Evolutionary conservation across 1,140 invertebrate genomes (phyloP), one percentile per base, ranked within the genome.

Genomic region (Drosophila ogumai): DNA sequence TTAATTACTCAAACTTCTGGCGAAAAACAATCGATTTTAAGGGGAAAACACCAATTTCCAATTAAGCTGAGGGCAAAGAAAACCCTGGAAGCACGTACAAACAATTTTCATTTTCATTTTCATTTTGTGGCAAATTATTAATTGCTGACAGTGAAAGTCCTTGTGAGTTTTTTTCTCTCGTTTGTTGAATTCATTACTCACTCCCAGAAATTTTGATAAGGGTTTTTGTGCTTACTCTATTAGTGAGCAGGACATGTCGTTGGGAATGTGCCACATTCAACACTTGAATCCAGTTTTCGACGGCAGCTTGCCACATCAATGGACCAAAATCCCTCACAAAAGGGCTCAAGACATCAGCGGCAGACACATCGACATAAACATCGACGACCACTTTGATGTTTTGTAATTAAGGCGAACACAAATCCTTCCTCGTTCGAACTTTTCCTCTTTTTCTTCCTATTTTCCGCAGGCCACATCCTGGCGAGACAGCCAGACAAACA

Each of bases 1-100:
- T 88, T 72, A 84, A 87, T 87, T 87, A 88, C 85, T 90, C 84
- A 84, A 90, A 81, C 84, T 76, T 69, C 13, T 44, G 32, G 28
- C 28, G 6, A 49, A 52, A 81, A 60, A 77, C 58, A 72, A 78
- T 72, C 75, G 63, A 76, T 77, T 68, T 41, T 9, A 36, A 49
- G 49, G 73, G 67, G 41, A 69, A 75, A 17, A 49, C 7, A 49
- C 46, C 52, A 22, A 71, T 84, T 85, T 85, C 81, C 82, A 85
- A 85, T 88, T 88, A 81, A 52, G 65, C 47, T 28, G 12, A 66
- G 47, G 67, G 60, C 69, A 67, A 67, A 63, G 69, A 56, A 52
- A 76, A 61, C 47, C 63, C 57, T 25, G 63, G 43, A 49, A 69
- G 74, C 84, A 87, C 84, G 84, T 88, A 84, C 72, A 44, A 80